A percentile compares a stretch with the other conserved stretches of the same genome.
phyloP scores from a whole-genome alignment of 2,888 invertebrate genomes.

The Linyphia triangularis region DNA sequence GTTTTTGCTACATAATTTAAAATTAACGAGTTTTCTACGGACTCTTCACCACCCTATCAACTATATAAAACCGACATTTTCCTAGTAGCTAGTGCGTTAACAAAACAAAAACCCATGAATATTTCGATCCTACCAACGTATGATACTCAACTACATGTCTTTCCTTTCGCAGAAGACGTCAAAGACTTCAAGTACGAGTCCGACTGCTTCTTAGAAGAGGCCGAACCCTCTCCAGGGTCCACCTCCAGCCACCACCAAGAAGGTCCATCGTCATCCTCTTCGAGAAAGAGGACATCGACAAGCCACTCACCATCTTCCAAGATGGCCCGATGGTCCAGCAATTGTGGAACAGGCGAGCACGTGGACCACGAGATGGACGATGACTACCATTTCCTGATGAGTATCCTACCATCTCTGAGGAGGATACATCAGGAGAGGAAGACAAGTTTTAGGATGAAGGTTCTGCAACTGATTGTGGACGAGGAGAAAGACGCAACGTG shows the following conservation, averaged over 20 bases:
- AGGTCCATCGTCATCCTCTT: neutral
- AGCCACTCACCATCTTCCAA: neutral
- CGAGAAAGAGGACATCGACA: neutral
- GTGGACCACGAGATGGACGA: constrained; percentile 24
- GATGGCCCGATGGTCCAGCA: neutral
- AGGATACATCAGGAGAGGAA: constrained; percentile 35
- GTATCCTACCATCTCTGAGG: constrained; percentile 41
- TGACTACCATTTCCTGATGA: constrained; percentile 69
- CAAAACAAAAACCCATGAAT: neutral
- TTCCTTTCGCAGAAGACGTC: constrained; percentile 33
- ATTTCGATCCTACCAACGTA: neutral
- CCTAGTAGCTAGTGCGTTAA: neutral
- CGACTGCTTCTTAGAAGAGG: constrained; percentile 10
- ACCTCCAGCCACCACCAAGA: neutral
- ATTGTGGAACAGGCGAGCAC: neutral
- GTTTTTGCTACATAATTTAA: too few relatives aligned
- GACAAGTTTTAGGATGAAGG: constrained; percentile 51
- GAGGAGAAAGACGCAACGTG: constrained; percentile 32
- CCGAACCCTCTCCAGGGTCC: neutral
- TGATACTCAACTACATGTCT: neutral
- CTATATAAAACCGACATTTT: too few relatives aligned
- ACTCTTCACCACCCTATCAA: too few relatives aligned
- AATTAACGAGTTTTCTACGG: too few relatives aligned
- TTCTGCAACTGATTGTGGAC: constrained; percentile 47
- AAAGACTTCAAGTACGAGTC: neutral